phyloP scores from a whole-genome alignment of 2,797 vertebrate genomes.

The Varecia variegata region DNA sequence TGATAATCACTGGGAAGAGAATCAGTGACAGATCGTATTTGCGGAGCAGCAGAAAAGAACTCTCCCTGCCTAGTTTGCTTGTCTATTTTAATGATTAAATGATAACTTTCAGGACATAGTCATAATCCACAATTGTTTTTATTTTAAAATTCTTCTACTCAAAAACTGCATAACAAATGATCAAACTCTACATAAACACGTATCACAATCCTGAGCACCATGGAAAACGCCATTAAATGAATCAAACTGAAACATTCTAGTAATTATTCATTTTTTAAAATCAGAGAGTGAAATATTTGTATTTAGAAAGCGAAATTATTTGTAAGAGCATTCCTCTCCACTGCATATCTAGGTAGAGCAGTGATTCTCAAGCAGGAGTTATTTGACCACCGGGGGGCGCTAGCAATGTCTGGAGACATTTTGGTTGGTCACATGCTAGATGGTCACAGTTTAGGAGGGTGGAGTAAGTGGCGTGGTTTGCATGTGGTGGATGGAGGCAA shows the following conservation, averaged over 20 bases:
- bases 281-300: not conserved
- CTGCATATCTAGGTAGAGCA: not conserved
- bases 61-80: not conserved
- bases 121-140: not conserved
- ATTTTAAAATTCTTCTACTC: not conserved
- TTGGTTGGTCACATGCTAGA: not conserved
- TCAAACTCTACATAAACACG: not conserved
- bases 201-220: not conserved
- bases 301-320: not conserved
- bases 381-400: accelerated
- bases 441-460: not conserved
- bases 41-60: not conserved
- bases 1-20: not conserved
- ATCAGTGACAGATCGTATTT: not conserved
- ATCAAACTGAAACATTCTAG: not conserved
- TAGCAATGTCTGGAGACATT: not conserved
- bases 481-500: not conserved
- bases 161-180: not conserved
- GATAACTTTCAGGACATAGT: not conserved
- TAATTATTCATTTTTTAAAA: not conserved
- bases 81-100: not conserved
- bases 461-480: accelerated
- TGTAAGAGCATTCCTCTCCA: not conserved
- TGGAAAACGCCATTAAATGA: not conserved
- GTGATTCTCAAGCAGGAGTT: not conserved